Evolutionary conservation across 2,113 vertebrate genomes (phyloP), one percentile per base, ranked within the genome.

Genomic region (Nibea albiflora): DNA sequence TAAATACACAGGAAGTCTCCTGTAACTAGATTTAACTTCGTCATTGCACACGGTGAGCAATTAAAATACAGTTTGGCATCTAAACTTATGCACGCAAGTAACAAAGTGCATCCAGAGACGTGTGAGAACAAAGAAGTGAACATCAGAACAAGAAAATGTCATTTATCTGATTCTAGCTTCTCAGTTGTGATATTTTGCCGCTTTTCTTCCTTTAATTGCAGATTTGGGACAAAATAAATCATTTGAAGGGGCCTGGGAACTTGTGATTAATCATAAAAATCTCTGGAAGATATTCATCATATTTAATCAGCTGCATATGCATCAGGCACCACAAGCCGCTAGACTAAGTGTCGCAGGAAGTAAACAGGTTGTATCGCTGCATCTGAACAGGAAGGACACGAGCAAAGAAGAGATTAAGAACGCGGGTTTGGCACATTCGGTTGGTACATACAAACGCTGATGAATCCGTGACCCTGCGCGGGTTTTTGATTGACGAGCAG

Each of bases 391-490:
- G 10, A 9, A 67, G 17, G 22, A 1, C 2, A 12, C 68, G 17
- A 15, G 56, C 5, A 22, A 14, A 64, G 31, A 14, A 64, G 31
- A 31, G 35, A 39, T 39, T 39, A 39, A 39, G n/a, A 39, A 39
- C 35, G 8, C 35, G 35, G 35, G 28, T 31, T 31, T 31, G 28
- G 35, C 35, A 39, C 31, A 31, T 31, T 31, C 5, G 7, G 31
- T 35, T 35, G 31, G 31, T 35, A 6, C 31, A 24, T 31, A 54
- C 46, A 58, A 31, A 31, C 61, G 11, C 19, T 24, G 26, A 76
- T 61, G 46, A 26, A 80, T 65, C 8, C 46, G 72, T 16, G 64
- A 64, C 76, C 66, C 46, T 22, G 57, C 9, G 75, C 69, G 9
- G 65, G 22, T 46, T 81, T 39, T 71, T 57, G 10, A 26, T 20